Percentiles rank a stretch among this genome's conserved stretches.
Evolutionary conservation across 2,113 vertebrate genomes (phyloP).

Genomic region (Solenodon paradoxus): DNA sequence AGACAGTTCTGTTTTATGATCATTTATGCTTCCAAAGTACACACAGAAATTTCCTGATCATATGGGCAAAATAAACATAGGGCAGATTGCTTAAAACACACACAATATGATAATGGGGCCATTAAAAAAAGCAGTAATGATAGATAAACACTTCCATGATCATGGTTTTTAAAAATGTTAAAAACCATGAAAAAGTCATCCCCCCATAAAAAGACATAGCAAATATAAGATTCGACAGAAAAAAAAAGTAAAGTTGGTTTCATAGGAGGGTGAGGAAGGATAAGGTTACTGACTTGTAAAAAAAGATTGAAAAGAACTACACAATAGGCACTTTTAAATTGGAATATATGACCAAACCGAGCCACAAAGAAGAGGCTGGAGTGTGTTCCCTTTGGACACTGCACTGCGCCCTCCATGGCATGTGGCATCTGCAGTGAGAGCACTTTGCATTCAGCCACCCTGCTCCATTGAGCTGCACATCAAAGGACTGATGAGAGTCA

Average conservation of each 20-base stretch:
- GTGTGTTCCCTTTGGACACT: fast-evolving
- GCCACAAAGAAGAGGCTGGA: neutral
- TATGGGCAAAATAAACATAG: neutral
- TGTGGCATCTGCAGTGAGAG: neutral
- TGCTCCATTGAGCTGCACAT: neutral
- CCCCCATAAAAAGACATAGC: neutral
- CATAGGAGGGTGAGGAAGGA: neutral
- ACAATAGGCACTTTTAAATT: neutral
- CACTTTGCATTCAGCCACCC: neutral
- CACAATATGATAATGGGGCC: neutral
- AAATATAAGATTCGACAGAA: neutral
- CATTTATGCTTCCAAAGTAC: neutral
- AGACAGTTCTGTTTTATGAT: neutral
- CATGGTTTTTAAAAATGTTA: neutral
- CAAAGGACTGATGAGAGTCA: neutral
- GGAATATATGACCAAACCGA: neutral
- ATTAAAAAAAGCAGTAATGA: neutral
- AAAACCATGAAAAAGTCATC: no score
- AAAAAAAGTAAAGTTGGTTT: neutral
- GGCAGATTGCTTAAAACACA: neutral
- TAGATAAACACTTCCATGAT: neutral
- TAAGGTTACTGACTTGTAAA: neutral
- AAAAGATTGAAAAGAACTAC: neutral
- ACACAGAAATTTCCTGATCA: neutral
- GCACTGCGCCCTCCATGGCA: no score